Evolutionary conservation across 2,797 vertebrate genomes (phyloP).

Genomic region (Aselliscus stoliczkanus): DNA sequence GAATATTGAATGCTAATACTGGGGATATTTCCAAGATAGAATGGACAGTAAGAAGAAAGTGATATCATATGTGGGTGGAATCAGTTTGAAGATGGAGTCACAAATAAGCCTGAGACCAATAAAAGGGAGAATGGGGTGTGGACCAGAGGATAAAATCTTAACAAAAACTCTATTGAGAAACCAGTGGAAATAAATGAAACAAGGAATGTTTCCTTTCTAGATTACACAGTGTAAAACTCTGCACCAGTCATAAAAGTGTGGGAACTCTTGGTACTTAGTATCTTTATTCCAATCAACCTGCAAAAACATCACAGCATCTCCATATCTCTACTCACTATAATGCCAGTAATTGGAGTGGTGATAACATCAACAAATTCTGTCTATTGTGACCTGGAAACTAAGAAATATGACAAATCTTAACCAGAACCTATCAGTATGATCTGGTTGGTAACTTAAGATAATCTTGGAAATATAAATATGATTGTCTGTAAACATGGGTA

Average conservation of each 20-base stretch:
- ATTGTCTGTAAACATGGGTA: neutral
- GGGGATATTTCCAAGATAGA: neutral
- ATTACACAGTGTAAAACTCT: neutral
- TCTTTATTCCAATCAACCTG: neutral
- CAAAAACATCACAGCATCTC: neutral
- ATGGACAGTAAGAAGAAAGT: neutral
- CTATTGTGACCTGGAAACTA: neutral
- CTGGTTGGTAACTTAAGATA: neutral
- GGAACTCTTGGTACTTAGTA: neutral
- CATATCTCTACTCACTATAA: neutral
- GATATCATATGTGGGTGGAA: neutral
- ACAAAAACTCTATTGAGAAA: neutral
- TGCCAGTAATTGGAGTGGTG: neutral
- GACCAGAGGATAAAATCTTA: neutral
- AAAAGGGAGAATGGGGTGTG: neutral
- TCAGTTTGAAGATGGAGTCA: neutral
- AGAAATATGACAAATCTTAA: neutral
- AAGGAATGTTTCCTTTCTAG: neutral
- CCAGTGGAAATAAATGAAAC: neutral
- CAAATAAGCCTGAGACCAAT: neutral
- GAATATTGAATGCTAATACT: neutral
- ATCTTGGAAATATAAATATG: neutral
- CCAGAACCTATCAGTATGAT: neutral
- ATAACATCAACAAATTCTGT: neutral
- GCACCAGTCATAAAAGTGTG: no score